Evolutionary conservation across 2,888 invertebrate species (phyloP).

Genomic region (Lysandra coridon): DNA sequence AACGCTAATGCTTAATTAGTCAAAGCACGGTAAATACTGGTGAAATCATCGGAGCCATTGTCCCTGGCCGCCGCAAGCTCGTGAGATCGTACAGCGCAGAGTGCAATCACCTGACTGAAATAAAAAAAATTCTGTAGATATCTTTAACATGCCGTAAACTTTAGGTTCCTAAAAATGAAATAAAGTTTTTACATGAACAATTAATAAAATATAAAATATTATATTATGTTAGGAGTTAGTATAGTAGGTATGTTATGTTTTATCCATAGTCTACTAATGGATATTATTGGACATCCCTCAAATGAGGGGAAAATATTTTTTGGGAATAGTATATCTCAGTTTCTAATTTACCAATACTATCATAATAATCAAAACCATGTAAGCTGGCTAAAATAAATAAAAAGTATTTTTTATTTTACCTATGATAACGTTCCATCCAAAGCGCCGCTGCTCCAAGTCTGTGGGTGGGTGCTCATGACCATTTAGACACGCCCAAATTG

Average conservation of each 20-base stretch:
- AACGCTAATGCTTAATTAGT: constrained; percentile 60
- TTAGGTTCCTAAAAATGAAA: not conserved
- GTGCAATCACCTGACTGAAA: not conserved
- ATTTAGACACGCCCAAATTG: constrained; percentile 27
- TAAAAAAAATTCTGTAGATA: no score
- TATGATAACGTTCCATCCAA: not conserved
- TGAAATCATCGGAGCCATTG: constrained; percentile 57
- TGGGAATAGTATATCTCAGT: not conserved
- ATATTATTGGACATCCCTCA: no score
- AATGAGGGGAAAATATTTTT: not conserved
- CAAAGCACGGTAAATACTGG: constrained; percentile 48
- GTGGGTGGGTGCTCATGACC: constrained; percentile 28
- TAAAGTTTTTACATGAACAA: not conserved
- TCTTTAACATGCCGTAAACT: no score
- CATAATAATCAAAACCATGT: not conserved
- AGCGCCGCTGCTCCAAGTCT: constrained; percentile 12
- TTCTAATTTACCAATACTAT: not conserved
- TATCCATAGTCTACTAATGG: no score
- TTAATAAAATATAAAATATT: not conserved
- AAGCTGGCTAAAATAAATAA: not conserved
- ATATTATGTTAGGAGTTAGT: no score
- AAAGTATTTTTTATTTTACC: not conserved
- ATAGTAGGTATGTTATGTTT: no score
- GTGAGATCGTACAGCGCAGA: not conserved
- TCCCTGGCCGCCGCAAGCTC: constrained; percentile 37